phyloP scores from a whole-genome alignment of 2,888 invertebrate genomes.

The Carterocephalus palaemon region DNA sequence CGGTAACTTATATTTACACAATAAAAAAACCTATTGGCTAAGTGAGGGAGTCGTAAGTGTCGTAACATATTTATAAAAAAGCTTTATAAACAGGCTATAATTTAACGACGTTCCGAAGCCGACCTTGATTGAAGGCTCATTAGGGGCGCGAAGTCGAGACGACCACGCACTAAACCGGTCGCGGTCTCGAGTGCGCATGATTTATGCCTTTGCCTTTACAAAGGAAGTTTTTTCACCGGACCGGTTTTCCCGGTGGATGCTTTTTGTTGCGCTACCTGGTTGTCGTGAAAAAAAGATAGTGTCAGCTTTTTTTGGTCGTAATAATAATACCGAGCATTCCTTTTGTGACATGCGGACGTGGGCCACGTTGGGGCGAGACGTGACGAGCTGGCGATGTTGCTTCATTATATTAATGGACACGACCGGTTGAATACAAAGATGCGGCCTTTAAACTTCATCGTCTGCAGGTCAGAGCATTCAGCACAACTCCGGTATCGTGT shows the following conservation, averaged over 20 bases:
- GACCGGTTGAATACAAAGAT: conserved; percentile 73
- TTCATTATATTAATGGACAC: conserved; percentile 75
- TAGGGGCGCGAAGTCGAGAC: conserved; percentile 56
- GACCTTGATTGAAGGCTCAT: conserved; percentile 77
- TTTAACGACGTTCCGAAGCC: conserved; percentile 51
- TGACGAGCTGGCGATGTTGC: conserved; percentile 69
- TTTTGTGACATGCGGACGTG: conserved; percentile 73
- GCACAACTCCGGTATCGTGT: too few species aligned
- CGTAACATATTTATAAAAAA: conserved; percentile 5
- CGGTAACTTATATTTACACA: too few species aligned
- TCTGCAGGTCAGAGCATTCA: conserved; percentile 47
- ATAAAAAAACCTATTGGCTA: too few species aligned
- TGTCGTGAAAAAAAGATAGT: conserved; percentile 64
- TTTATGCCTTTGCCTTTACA: conserved; percentile 68
- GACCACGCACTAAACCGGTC: conserved; percentile 59
- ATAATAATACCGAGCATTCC: conserved; percentile 76
- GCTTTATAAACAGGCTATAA: conserved; percentile 44
- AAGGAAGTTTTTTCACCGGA: conserved; percentile 53
- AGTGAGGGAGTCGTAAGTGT: too few species aligned
- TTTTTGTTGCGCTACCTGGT: conserved; percentile 73
- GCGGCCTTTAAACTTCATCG: conserved; percentile 66
- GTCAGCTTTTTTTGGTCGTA: conserved; percentile 66
- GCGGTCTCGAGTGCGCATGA: conserved; percentile 70
- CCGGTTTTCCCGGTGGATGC: conserved; percentile 57
- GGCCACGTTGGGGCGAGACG: conserved; percentile 58